Conservation (phyloP, 2,888 invertebrate genomes). For the Mythimna pallens region DNA sequence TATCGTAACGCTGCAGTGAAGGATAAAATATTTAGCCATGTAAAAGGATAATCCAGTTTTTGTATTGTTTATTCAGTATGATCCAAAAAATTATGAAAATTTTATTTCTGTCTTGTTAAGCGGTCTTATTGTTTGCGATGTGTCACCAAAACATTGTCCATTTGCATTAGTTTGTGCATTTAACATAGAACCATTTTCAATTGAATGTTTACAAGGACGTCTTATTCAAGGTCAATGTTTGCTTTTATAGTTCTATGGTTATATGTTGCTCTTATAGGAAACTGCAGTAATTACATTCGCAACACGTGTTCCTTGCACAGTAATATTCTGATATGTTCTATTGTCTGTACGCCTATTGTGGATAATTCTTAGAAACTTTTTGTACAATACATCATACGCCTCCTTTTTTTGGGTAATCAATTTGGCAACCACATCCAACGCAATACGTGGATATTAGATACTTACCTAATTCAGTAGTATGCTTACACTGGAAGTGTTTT, state of each 20-base stretch:
- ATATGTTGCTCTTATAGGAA: conserved; percentile 45
- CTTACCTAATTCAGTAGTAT: conserved; percentile 24
- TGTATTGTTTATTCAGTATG: conserved; percentile 2
- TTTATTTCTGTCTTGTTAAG: neutral
- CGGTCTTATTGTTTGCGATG: conserved; percentile 36
- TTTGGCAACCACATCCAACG: conserved; percentile 56
- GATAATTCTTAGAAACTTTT: conserved; percentile 31
- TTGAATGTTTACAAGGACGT: conserved; percentile 76
- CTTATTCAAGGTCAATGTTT: conserved; percentile 81
- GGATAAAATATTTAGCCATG: conserved; percentile 24
- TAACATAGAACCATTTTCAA: conserved; percentile 40
- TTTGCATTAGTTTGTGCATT: conserved; percentile 47
- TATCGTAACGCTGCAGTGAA: conserved; percentile 3
- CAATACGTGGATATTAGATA: conserved; percentile 36
- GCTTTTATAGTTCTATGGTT: conserved; percentile 67
- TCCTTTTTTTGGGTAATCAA: conserved; percentile 48
- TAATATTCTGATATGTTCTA: conserved; percentile 33
- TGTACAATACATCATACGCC: conserved; percentile 21
- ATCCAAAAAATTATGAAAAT: conserved; percentile 8
- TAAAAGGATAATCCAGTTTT: conserved; percentile 10
- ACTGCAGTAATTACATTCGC: conserved; percentile 60
- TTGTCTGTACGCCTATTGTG: conserved; percentile 34
- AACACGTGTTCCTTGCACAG: conserved; percentile 49
- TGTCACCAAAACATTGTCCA: conserved; percentile 33
- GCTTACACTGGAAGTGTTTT: conserved; percentile 41